Percentiles rank a stretch among this genome's conserved stretches.
phyloP scores from a whole-genome alignment of 2,113 vertebrate species.

The Collichthys lucidus region DNA sequence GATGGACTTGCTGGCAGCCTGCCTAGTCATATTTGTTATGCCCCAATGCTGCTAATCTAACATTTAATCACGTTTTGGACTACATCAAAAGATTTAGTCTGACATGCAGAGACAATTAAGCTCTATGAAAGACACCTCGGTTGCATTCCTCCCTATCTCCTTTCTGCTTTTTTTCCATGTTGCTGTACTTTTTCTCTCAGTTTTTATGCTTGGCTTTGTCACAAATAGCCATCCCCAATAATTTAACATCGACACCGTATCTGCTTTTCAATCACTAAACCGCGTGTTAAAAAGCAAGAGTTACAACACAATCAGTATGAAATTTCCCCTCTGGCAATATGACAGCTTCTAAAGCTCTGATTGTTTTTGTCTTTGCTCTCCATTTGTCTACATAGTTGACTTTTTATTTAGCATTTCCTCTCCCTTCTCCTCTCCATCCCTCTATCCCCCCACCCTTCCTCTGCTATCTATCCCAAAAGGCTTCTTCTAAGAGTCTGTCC shows the following conservation, averaged over 20 bases:
- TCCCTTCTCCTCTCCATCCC: conserved; percentile 43
- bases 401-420: conserved; percentile 57
- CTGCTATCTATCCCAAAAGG: conserved; percentile 28
- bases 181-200: background rate
- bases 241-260: background rate
- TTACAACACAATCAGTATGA: background rate
- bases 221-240: background rate
- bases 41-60: conserved; percentile 72
- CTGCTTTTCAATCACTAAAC: conserved; percentile 1
- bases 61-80: conserved; percentile 66
- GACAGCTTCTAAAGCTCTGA: conserved; percentile 25
- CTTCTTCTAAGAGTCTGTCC: conserved; percentile 42
- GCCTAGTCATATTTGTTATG: conserved; percentile 78
- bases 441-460: conserved; percentile 1
- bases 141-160: conserved; percentile 46
- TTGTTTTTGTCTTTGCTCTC: conserved; percentile 43
- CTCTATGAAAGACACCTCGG: conserved; percentile 54
- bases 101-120: conserved; percentile 58
- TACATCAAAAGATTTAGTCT: conserved; percentile 70
- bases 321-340: conserved; percentile 7
- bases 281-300: conserved; percentile 1
- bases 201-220: background rate
- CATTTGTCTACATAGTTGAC: conserved; percentile 45
- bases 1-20: conserved; percentile 77
- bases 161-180: conserved; percentile 33